Evolutionary conservation across 2,113 vertebrate genomes (phyloP).

Genomic region (Nyctibius bracteatus): DNA sequence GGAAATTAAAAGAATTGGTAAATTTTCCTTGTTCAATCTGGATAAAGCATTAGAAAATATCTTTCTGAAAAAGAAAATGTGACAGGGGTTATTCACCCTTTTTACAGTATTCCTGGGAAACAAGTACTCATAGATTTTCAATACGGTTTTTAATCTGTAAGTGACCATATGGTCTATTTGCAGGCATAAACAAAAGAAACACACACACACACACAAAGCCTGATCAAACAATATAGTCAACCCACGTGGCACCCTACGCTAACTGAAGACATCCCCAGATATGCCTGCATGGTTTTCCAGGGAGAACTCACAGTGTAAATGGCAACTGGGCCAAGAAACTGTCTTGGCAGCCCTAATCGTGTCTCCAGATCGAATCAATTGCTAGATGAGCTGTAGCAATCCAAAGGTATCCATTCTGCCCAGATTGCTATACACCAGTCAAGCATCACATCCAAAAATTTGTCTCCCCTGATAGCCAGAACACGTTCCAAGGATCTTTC

Average conservation of each 20-base stretch:
- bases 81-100: neutral
- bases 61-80: neutral
- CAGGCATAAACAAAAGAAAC: neutral
- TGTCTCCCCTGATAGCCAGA: neutral
- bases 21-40: neutral
- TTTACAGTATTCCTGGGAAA: neutral
- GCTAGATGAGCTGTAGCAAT: constrained; percentile 1
- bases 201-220: neutral
- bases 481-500: neutral
- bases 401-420: neutral
- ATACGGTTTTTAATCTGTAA: neutral
- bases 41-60: neutral
- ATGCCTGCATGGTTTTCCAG: neutral
- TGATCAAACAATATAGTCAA: neutral
- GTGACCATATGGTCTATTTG: neutral
- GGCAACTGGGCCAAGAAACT: constrained; percentile 19
- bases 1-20: neutral
- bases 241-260: neutral
- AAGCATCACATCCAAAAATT: neutral
- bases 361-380: neutral
- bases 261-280: neutral
- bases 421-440: constrained; percentile 5
- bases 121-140: neutral
- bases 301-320: neutral
- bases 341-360: neutral